Evolutionary conservation across 2,888 invertebrate genomes (phyloP).

Genomic region (Hypsopygia costalis): DNA sequence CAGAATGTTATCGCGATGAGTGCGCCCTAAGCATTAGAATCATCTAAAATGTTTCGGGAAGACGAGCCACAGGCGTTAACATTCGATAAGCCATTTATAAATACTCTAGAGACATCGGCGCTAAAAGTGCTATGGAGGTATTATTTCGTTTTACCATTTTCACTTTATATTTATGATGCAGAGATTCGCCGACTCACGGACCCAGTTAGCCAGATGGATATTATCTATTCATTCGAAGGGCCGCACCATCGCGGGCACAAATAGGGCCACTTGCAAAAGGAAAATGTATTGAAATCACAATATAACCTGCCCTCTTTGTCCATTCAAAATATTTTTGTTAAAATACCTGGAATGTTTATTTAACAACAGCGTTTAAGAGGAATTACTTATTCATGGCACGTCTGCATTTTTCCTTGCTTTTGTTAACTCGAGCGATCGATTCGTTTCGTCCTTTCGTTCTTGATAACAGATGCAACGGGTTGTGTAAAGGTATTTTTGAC

Average conservation of each 20-base stretch:
- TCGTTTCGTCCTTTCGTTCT: conserved; percentile 23
- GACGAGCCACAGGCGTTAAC: conserved; percentile 6
- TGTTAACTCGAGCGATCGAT: conserved; percentile 45
- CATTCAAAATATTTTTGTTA: conserved; percentile 57
- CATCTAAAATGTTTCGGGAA: not conserved
- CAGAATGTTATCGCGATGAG: no score
- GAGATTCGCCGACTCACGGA: conserved; percentile 66
- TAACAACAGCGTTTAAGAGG: conserved; percentile 64
- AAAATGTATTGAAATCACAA: conserved; percentile 78
- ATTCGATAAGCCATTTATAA: conserved; percentile 7
- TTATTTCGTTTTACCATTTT: conserved; percentile 23
- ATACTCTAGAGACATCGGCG: conserved; percentile 1
- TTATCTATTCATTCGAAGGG: conserved; percentile 70
- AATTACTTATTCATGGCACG: conserved; percentile 68
- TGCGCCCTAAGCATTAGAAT: no score
- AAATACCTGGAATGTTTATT: conserved; percentile 55
- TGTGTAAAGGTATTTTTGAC: conserved; percentile 20
- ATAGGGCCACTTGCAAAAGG: conserved; percentile 69
- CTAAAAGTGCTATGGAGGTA: conserved; percentile 3
- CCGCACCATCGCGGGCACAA: conserved; percentile 53
- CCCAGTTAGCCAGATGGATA: conserved; percentile 64
- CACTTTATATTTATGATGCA: conserved; percentile 38
- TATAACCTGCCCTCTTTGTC: conserved; percentile 66
- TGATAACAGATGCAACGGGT: conserved; percentile 31
- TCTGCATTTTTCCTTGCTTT: conserved; percentile 54